A percentile compares a stretch with the other conserved stretches of the same genome.
These are phyloP conservation scores for Notechis scutatus DNA, from an alignment of 2,113 vertebrate genomes.

Conservation along the genomic window DNA sequence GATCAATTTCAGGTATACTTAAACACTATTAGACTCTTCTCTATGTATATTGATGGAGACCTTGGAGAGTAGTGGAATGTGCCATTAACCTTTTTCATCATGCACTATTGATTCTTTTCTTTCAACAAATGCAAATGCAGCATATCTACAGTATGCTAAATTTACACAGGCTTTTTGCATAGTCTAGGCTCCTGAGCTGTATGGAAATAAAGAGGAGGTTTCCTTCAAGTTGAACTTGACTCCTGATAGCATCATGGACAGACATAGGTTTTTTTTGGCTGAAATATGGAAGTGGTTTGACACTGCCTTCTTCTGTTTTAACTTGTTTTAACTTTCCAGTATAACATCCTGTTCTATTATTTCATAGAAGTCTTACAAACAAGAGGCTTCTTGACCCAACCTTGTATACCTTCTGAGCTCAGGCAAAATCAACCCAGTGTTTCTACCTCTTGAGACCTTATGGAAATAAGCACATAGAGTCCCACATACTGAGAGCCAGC, in stretches of 20 bases:
- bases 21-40: neutral
- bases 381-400: neutral
- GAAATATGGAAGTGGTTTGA: neutral
- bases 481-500: neutral
- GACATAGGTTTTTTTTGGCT: neutral
- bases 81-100: neutral
- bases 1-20: neutral
- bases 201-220: neutral
- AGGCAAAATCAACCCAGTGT: neutral
- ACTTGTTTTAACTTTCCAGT: neutral
- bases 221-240: neutral
- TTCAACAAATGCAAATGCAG: neutral
- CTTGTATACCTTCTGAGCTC: neutral
- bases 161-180: neutral
- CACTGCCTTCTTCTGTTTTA: neutral
- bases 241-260: neutral
- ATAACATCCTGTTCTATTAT: neutral
- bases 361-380: neutral
- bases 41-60: neutral
- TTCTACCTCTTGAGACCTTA: neutral
- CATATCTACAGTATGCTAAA: neutral
- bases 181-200: neutral
- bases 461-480: neutral
- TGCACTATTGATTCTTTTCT: neutral
- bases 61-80: neutral